Evolutionary conservation across 2,888 invertebrate genomes (phyloP).

Genomic region (Apotomis capreana): DNA sequence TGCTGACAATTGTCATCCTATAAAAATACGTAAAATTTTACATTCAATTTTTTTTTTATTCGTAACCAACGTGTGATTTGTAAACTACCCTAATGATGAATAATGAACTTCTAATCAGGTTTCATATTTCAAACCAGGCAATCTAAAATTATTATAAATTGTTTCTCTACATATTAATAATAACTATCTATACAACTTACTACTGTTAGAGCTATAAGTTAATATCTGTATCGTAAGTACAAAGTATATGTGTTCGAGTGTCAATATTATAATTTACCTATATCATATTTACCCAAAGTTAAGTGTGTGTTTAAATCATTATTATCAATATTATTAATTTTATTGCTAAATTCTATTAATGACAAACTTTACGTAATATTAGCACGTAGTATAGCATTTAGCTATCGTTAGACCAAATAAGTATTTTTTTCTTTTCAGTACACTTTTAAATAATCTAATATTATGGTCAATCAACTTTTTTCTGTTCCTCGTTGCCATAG

Average conservation of each 20-base stretch:
- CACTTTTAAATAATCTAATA: too few species aligned
- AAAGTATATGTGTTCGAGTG: conserved; percentile 82
- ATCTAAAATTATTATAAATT: too few species aligned
- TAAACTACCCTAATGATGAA: too few species aligned
- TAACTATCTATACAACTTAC: conserved; percentile 59
- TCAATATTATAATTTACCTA: conserved; percentile 74
- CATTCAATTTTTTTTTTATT: too few species aligned
- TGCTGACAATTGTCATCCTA: too few species aligned
- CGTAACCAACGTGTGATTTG: too few species aligned
- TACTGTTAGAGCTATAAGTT: conserved; percentile 46
- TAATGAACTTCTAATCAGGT: too few species aligned
- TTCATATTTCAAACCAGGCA: too few species aligned
- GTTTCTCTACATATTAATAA: too few species aligned
- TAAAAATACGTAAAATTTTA: too few species aligned
- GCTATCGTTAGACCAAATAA: conserved; percentile 23
- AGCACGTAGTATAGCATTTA: conserved; percentile 13
- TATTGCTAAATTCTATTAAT: conserved; percentile 77
- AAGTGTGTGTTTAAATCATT: conserved; percentile 75
- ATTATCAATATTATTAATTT: conserved; percentile 69
- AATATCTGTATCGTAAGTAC: conserved; percentile 76
- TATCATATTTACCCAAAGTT: conserved; percentile 80
- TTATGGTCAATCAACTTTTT: too few species aligned
- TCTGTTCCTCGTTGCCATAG: too few species aligned
- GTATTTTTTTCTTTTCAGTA: not conserved
- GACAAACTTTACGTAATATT: conserved; percentile 66